These are phyloP conservation scores for Cryptomyrus ogoouensis DNA, from an alignment of 2,113 vertebrate species.

Conservation along the genomic window DNA sequence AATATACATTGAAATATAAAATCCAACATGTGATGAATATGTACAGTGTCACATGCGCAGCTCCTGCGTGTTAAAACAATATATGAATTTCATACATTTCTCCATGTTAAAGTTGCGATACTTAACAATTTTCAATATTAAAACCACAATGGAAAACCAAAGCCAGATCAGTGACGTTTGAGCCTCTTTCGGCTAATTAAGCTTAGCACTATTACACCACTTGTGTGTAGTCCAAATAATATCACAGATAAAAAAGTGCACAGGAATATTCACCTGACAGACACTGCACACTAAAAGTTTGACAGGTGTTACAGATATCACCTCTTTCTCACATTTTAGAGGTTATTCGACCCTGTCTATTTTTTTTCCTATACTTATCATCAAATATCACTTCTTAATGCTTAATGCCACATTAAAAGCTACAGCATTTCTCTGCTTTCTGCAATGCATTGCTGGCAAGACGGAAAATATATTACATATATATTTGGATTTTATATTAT, in stretches of 20 bases:
- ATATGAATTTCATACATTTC: slow-evolving; percentile 1
- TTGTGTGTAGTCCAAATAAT: not conserved
- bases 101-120: not conserved
- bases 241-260: not conserved
- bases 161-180: not conserved
- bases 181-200: not conserved
- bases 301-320: not conserved
- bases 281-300: not conserved
- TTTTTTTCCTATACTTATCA: not conserved
- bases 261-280: slow-evolving; percentile 2
- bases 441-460: not conserved
- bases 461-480: slow-evolving; percentile 2
- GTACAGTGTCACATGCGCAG: not conserved
- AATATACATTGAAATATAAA: slow-evolving; percentile 13
- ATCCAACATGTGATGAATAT: not conserved
- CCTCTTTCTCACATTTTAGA: not conserved
- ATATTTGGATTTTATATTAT: slow-evolving; percentile 3
- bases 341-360: not conserved
- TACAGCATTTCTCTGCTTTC: not conserved
- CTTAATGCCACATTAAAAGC: not conserved
- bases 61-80: not conserved
- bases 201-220: not conserved
- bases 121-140: not conserved
- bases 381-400: not conserved
- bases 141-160: not conserved